phyloP scores from a whole-genome alignment of 2,113 vertebrate genomes.

The Petromus typicus region DNA sequence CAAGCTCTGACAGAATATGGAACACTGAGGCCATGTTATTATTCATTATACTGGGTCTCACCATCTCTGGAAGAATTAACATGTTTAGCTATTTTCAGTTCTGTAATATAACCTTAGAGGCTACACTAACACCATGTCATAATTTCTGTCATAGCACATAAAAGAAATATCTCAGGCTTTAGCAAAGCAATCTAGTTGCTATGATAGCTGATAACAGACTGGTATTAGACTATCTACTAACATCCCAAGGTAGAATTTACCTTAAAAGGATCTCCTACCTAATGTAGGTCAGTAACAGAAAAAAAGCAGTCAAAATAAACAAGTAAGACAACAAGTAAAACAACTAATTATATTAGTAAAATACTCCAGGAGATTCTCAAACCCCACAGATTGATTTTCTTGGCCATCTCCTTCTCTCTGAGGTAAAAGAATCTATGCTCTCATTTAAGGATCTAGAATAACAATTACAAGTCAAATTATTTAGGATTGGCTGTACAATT shows the following conservation, averaged over 20 bases:
- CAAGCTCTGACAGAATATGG: background rate
- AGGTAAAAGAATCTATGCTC: background rate
- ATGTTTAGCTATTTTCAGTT: slow-evolving; percentile 2
- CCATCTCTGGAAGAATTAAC: background rate
- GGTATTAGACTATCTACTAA: background rate
- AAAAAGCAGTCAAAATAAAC: slow-evolving; percentile 4
- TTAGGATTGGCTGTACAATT: background rate
- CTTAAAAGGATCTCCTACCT: slow-evolving; percentile 11
- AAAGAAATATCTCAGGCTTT: background rate
- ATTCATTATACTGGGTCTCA: background rate
- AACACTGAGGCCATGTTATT: background rate
- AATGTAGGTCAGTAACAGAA: background rate
- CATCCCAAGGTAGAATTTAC: background rate
- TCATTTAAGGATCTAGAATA: background rate
- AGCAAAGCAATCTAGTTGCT: slow-evolving; percentile 12
- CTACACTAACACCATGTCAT: background rate
- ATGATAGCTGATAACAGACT: background rate
- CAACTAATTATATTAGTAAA: slow-evolving; percentile 2
- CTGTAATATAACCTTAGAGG: slow-evolving; percentile 14
- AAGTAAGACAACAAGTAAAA: slow-evolving; percentile 46
- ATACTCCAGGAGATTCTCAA: slow-evolving; percentile 28
- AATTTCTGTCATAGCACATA: background rate
- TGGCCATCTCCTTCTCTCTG: background rate
- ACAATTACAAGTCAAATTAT: slow-evolving; percentile 20
- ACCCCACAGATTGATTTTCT: background rate